A percentile compares a stretch with the other conserved stretches of the same genome.
Conservation (phyloP, 2,113 vertebrate species). For the Cnemophilus loriae region DNA sequence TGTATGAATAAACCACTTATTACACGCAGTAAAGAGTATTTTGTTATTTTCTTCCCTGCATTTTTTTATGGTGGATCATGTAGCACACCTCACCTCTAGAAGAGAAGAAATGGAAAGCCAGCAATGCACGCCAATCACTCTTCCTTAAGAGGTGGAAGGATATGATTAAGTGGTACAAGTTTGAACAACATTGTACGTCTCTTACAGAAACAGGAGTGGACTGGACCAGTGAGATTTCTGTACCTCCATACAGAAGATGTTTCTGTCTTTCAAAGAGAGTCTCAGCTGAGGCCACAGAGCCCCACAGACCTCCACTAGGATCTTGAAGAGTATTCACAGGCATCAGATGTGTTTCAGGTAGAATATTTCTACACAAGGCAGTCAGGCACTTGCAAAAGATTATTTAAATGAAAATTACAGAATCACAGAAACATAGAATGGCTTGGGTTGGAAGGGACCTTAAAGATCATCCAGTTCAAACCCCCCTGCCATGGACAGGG, state of each 20-base stretch:
- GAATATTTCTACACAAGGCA: neutral
- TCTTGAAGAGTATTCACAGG: neutral
- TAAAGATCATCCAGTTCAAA: neutral
- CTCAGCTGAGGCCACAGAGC: neutral
- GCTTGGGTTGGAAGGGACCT: neutral
- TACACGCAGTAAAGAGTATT: neutral
- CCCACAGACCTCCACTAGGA: fast-evolving
- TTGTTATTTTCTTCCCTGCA: neutral
- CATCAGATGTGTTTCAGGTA: neutral
- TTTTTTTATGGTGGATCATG: neutral
- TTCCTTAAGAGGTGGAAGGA: neutral
- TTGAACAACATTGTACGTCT: neutral
- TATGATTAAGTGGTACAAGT: neutral
- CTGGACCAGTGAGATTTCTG: neutral
- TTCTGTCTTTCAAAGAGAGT: neutral
- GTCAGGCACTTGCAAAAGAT: neutral
- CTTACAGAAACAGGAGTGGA: neutral
- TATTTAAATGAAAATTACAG: neutral
- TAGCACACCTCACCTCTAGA: neutral
- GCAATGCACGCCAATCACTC: neutral
- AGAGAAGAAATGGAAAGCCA: neutral
- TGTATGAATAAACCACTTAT: slow-evolving; percentile 25
- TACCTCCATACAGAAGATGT: neutral
- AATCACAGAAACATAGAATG: neutral
- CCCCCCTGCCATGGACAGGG: neutral